Base-by-base conservation (phyloP, 2,888 invertebrate genomes). In the Mythimna pallens region DNA sequence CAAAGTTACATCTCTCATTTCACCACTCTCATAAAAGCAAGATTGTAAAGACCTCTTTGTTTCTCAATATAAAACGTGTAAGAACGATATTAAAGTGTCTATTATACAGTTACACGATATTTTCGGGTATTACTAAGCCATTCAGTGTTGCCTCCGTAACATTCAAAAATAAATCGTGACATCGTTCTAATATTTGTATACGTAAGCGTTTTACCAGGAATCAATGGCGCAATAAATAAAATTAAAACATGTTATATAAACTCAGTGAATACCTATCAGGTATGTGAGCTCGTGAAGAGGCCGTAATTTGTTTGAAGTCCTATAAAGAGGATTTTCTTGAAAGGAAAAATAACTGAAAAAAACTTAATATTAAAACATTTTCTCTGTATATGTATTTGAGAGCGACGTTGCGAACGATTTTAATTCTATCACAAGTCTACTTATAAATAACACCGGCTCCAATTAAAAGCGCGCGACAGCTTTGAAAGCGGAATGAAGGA, bases 361-460 rank as follows among this genome's bases (percentile, higher is more conserved):
- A 92, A 92, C 91, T 94, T 94, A 93, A 94, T 92, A 93, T 93
- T 93, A 94, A 93, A 92, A 92, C 90, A 91, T 92, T 91, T 91
- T 91, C 87, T 88, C 86, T 87, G 88, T 87, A 86, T 90, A 86
- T 89, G 93, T 89, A 95, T 95, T 94, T 88, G 88, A 82, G 90
- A 92, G 93, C 95, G 92, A 88, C 91, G 94, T 92, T 89, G 94
- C 94, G 94, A 89, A 91, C 93, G 92, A 94, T 94, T 95, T 95
- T 95, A 95, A 96, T 95, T 94, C 95, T 93, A 93, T 94, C 93
- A 93, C 93, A 93, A 94, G 94, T 93, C 94, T 94, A 94, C 94
- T 94, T 95, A 94, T 91, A 93, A 93, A 93, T 93, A 94, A 93
- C 93, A 92, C 92, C 91, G 91, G 86, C 90, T 93, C 94, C 96